Conservation (phyloP, 2,113 vertebrate genomes). For the Oryctolagus cuniculus region mOryCun1.1 NC_091432.1:223884501-223885000, state of each 20-base stretch:
- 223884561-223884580: neutral
- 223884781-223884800: neutral
- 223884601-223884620: neutral
- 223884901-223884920: neutral
- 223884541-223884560: neutral
- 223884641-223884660: neutral
- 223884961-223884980: neutral
- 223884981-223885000: neutral
- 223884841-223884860: neutral
- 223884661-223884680: rapidly evolving
- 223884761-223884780: neutral
- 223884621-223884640: no score
- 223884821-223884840: neutral
- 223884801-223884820: neutral
- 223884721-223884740: neutral
- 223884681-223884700: neutral
- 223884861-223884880: no score
- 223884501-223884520: neutral
- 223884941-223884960: neutral
- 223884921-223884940: neutral
- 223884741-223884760: neutral
- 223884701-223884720: neutral
- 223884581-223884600: neutral
- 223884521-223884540: neutral
- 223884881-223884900: neutral